Evolutionary conservation across 2,888 invertebrate species (phyloP).

Genomic region (Drosophila yooni): DNA sequence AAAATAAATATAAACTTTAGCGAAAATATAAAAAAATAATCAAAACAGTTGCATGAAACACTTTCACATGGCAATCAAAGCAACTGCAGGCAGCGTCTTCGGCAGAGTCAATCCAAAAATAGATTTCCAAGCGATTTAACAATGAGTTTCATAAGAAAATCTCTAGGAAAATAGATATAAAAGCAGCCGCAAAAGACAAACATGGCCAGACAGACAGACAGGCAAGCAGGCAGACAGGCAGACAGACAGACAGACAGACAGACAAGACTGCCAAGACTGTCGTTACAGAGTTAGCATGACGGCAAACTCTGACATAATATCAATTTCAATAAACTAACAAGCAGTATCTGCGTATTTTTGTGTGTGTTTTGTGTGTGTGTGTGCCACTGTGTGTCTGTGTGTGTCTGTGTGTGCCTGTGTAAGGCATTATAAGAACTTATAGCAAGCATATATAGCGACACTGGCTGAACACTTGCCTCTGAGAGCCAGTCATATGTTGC

Average conservation of each 20-base stretch:
- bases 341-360: constrained; percentile 25
- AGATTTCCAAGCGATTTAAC: constrained; percentile 74
- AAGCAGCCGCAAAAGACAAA: constrained; percentile 48
- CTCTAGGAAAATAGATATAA: constrained; percentile 62
- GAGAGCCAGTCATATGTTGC: constrained; percentile 30
- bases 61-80: constrained; percentile 16
- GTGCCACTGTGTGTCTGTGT: constrained; percentile 22
- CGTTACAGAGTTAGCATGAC: constrained; percentile 49
- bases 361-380: constrained; percentile 3
- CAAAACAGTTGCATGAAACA: constrained; percentile 6
- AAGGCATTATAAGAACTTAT: constrained; percentile 37
- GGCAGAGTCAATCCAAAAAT: constrained; percentile 44
- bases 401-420: constrained; percentile 11
- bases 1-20: constrained; percentile 43
- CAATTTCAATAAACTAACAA: constrained; percentile 79
- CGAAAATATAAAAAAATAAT: not conserved
- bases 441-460: constrained; percentile 20
- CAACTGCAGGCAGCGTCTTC: constrained; percentile 42
- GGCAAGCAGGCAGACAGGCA: not conserved
- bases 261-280: constrained; percentile 22
- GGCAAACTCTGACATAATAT: constrained; percentile 66
- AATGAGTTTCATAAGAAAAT: constrained; percentile 62
- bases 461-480: constrained; percentile 30
- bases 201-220: constrained; percentile 14
- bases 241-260: constrained; percentile 11